These are phyloP conservation scores for Leguminivora glycinivorella DNA, from an alignment of 1,140 invertebrate genomes.

Conservation along the genomic window DNA sequence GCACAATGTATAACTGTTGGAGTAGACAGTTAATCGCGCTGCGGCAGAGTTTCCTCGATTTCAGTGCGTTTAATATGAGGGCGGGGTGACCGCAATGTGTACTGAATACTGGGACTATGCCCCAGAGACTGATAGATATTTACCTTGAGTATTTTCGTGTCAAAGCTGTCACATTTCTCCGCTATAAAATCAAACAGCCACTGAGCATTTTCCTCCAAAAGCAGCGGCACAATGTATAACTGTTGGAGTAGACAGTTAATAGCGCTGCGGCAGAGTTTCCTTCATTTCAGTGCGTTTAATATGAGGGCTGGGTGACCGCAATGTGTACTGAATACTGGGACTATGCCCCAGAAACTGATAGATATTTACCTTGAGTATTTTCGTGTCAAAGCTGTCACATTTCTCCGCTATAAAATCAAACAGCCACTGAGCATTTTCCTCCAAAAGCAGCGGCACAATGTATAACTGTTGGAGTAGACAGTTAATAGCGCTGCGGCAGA, in stretches of 20 bases:
- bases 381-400: constrained; percentile 60
- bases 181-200: constrained; percentile 67
- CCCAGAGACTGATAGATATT: constrained; percentile 47
- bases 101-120: constrained; percentile 61
- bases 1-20: constrained; percentile 51
- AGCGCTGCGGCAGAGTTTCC: constrained; percentile 59
- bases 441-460: constrained; percentile 60
- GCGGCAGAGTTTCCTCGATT: constrained; percentile 54
- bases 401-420: constrained; percentile 64
- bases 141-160: constrained; percentile 65
- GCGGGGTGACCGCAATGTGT: constrained; percentile 54
- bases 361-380: constrained; percentile 57
- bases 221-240: constrained; percentile 52
- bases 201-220: constrained; percentile 66
- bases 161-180: constrained; percentile 60
- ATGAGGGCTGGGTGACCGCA: constrained; percentile 54
- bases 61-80: constrained; percentile 55
- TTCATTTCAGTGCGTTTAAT: constrained; percentile 51
- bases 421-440: constrained; percentile 66
- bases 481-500: constrained; percentile 61
- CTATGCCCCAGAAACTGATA: constrained; percentile 53
- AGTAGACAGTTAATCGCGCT: constrained; percentile 58
- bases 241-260: constrained; percentile 53
- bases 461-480: constrained; percentile 52
- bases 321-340: constrained; percentile 62